Conservation (phyloP, 2,888 invertebrate species). For the Dryocosmus kuriphilus region DNA sequence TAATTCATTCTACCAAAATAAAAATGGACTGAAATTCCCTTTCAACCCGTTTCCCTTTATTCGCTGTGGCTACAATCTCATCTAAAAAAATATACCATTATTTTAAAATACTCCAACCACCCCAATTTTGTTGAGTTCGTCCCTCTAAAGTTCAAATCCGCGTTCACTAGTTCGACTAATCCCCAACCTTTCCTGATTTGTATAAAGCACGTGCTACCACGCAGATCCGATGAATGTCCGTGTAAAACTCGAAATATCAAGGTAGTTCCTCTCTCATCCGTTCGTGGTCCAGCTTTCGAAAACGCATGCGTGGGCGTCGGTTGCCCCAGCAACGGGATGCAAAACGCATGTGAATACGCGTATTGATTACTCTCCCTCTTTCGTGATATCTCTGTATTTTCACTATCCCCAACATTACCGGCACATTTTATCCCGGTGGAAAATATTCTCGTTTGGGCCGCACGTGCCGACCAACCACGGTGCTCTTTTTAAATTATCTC, state of each 20-base stretch:
- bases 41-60: too few relatives aligned
- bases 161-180: neutral
- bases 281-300: constrained; percentile 14
- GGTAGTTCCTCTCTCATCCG: constrained; percentile 18
- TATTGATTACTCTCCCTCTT: constrained; percentile 57
- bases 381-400: constrained; percentile 48
- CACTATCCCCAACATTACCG: constrained; percentile 48
- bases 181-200: neutral
- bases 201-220: neutral
- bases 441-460: constrained; percentile 47
- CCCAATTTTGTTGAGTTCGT: neutral
- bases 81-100: neutral
- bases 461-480: constrained; percentile 43
- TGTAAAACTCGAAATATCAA: neutral
- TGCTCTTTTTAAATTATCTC: constrained; percentile 29
- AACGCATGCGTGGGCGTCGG: constrained; percentile 48
- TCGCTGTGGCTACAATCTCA: too few relatives aligned
- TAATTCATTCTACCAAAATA: too few relatives aligned
- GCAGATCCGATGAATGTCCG: neutral
- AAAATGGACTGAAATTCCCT: too few relatives aligned
- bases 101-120: neutral
- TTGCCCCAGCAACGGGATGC: constrained; percentile 57
- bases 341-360: constrained; percentile 57
- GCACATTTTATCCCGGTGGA: constrained; percentile 53
- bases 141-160: neutral